Evolutionary conservation across 1,140 invertebrate species (phyloP), one percentile per base, ranked within the genome.

Genomic region (Musca vetustissima): DNA sequence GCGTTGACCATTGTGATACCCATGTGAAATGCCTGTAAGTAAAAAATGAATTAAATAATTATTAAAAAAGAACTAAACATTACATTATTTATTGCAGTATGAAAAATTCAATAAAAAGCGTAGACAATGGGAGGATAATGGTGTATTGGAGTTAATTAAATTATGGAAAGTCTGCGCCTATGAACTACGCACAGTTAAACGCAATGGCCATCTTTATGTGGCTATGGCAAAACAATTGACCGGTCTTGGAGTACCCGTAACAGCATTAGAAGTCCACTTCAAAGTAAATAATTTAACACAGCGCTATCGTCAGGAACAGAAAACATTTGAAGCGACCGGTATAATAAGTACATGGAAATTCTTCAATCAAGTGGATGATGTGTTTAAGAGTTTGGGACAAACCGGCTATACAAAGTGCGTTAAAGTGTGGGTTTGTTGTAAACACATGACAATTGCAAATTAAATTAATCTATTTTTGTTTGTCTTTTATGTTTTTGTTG

Each of bases 51-150:
- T n/a, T 2, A 28, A 19, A 64, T 24, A n/a, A n/a, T 24, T 25
- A 61, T 6, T 7, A 22, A 24, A 65, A 36, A 47, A 65, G 9
- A 11, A n/a, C 25, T 32, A 28, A 28, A 3, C 28, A n/a, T 24
- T 25, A 25, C 15, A 4, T 4, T 13, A 11, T 66, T 53, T 52
- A 28, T 66, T 66, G 11, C 25, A 81, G 78, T 81, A 81, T 80
- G 79, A 81, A 81, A 81, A 81, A 80, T 81, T 81, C 76, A 80
- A 80, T 67, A 80, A 81, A 79, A 81, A 81, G 75, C 76, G 79
- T 70, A 77, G 79, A 79, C 78, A 80, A 80, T 81, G 79, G 79
- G 79, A 81, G 77, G 79, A 81, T 78, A 80, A 74, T 79, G 79
- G 79, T 71, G 78, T 81, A 68, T 69, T 80, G 72, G 78, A 81